Evolutionary conservation across 2,113 vertebrate genomes (phyloP).

Genomic region (Mola mola): DNA sequence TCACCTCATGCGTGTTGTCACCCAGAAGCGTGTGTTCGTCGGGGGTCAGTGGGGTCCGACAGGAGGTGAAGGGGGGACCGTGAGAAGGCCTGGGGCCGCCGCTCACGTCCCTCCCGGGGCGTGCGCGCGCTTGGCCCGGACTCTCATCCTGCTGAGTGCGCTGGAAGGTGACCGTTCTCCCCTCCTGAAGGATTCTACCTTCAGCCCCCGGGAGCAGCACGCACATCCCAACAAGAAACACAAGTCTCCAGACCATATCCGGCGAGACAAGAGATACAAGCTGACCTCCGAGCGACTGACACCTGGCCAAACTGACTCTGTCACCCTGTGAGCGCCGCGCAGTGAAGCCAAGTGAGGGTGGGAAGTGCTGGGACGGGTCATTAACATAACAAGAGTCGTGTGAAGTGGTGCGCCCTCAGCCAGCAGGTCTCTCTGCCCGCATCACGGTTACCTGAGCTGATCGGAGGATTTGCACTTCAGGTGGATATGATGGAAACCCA

Average conservation of each 20-base stretch:
- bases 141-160: slow-evolving; percentile 40
- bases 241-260: slow-evolving; percentile 59
- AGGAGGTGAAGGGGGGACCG: slow-evolving; percentile 63
- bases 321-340: no score
- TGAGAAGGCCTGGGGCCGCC: slow-evolving; percentile 19
- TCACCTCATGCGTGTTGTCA: slow-evolving; percentile 80
- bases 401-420: slow-evolving; percentile 33
- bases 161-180: slow-evolving; percentile 58
- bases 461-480: slow-evolving; percentile 7
- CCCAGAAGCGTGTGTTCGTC: slow-evolving; percentile 69
- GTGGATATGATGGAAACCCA: slow-evolving; percentile 2
- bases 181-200: slow-evolving; percentile 6
- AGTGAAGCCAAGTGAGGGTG: slow-evolving; percentile 13
- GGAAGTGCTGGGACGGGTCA: slow-evolving; percentile 45
- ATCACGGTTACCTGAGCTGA: slow-evolving; percentile 49
- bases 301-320: no score
- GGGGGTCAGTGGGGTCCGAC: slow-evolving; percentile 61
- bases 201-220: slow-evolving; percentile 33
- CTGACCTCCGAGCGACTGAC: no score
- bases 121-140: slow-evolving; percentile 12
- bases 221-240: slow-evolving; percentile 28
- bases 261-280: no score
- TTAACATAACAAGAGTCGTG: slow-evolving; percentile 73
- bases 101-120: slow-evolving; percentile 55
- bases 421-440: slow-evolving; percentile 65